Conservation (phyloP, 2,888 invertebrate species). For the Drosophila nr. medialis region DNA sequence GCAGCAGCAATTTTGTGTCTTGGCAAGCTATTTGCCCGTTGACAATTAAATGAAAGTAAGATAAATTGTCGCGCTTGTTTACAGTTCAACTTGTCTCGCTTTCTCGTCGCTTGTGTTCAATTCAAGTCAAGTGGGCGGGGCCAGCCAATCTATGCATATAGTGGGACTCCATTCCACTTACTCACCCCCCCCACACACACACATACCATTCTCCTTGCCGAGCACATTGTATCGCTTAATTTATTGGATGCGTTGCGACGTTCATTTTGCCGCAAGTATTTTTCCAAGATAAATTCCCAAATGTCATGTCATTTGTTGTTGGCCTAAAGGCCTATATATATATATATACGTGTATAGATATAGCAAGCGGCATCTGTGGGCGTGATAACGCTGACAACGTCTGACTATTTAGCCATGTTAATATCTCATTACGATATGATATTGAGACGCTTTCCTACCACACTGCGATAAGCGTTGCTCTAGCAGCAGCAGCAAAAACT, state of each 20-base stretch:
- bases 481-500: not conserved
- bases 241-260: slow-evolving; percentile 54
- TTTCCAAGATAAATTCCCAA: slow-evolving; percentile 67
- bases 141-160: slow-evolving; percentile 58
- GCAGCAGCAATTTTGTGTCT: slow-evolving; percentile 46
- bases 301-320: slow-evolving; percentile 72
- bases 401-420: slow-evolving; percentile 36
- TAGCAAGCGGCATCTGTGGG: slow-evolving; percentile 8
- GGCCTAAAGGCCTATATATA: slow-evolving; percentile 24
- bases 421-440: slow-evolving; percentile 19
- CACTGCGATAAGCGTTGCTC: slow-evolving; percentile 19
- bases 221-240: slow-evolving; percentile 62
- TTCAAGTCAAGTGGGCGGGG: slow-evolving; percentile 42
- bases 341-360: not conserved
- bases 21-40: slow-evolving; percentile 72
- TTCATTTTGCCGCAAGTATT: slow-evolving; percentile 69
- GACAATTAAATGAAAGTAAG: slow-evolving; percentile 82
- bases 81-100: slow-evolving; percentile 71
- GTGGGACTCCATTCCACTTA: slow-evolving; percentile 6
- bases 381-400: slow-evolving; percentile 28
- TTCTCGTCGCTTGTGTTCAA: slow-evolving; percentile 58
- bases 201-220: not conserved
- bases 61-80: slow-evolving; percentile 82
- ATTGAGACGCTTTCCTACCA: not conserved
- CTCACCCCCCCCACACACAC: no score